Evolutionary conservation across 2,113 vertebrate species (phyloP).

Genomic region (Leucoraja erinaceus): DNA sequence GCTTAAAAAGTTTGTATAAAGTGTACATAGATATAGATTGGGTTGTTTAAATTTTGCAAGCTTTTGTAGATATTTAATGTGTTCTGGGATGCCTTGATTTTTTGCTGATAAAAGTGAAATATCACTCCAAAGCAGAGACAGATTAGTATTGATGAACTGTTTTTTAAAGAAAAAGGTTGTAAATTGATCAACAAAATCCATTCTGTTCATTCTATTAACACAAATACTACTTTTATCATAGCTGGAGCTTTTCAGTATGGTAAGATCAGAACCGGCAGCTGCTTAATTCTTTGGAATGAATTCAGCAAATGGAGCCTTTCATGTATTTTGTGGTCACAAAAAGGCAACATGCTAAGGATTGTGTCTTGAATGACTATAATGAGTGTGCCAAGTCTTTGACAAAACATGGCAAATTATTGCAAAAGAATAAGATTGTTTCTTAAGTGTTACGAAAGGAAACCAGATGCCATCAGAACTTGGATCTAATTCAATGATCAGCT

Average conservation of each 20-base stretch:
- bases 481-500: conserved; percentile 11
- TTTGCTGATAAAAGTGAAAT: conserved; percentile 45
- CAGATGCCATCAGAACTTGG: conserved; percentile 27
- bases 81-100: conserved; percentile 37
- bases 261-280: background rate
- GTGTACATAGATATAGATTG: conserved; percentile 71
- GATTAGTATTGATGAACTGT: conserved; percentile 19
- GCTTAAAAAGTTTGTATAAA: conserved; percentile 74
- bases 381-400: conserved; percentile 14
- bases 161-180: background rate
- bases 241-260: background rate
- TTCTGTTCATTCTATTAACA: background rate
- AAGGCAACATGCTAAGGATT: conserved; percentile 9
- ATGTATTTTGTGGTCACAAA: conserved; percentile 17
- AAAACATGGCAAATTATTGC: conserved; percentile 15
- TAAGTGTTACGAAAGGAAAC: conserved; percentile 28
- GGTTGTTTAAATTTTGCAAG: conserved; percentile 67
- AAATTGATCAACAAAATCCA: conserved; percentile 21
- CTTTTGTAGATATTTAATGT: conserved; percentile 76
- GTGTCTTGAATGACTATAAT: conserved; percentile 24
- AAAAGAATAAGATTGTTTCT: background rate
- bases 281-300: background rate
- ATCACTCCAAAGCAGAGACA: conserved; percentile 7
- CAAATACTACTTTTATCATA: conserved; percentile 8
- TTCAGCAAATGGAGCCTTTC: conserved; percentile 8